Evolutionary conservation across 2,888 invertebrate species (phyloP).

Genomic region (Cyclophora punctaria): DNA sequence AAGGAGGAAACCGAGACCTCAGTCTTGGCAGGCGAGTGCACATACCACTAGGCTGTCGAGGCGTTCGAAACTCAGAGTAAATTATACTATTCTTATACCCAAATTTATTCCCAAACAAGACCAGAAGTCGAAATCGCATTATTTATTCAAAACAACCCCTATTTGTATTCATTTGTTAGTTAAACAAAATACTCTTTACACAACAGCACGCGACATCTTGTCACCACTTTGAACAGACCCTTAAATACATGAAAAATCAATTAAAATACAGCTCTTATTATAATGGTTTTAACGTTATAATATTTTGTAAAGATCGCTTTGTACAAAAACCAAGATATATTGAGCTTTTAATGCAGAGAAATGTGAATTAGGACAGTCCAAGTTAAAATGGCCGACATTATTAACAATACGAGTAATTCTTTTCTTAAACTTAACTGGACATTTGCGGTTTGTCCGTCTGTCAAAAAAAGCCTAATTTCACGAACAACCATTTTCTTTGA

Average conservation of each 20-base stretch:
- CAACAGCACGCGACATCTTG: conserved; percentile 30
- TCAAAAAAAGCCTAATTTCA: conserved; percentile 23
- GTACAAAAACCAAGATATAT: not conserved
- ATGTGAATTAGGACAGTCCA: not conserved
- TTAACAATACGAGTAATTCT: conserved; percentile 17
- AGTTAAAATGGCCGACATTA: not conserved
- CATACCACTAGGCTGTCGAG: no score
- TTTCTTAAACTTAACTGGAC: conserved; percentile 35
- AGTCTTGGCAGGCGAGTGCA: no score
- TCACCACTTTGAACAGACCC: conserved; percentile 3
- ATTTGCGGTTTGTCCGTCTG: conserved; percentile 46
- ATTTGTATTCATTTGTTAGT: conserved; percentile 26
- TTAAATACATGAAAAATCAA: not conserved
- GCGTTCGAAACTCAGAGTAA: no score
- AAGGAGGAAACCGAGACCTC: no score
- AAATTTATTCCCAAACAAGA: conserved; percentile 15
- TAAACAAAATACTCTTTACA: conserved; percentile 25
- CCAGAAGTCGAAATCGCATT: conserved; percentile 29
- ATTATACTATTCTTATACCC: no score
- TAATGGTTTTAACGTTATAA: conserved; percentile 3
- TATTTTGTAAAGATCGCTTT: not conserved
- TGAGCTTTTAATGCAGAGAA: not conserved
- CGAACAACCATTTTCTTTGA: conserved; percentile 21
- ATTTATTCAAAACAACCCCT: conserved; percentile 32
- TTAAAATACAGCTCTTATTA: conserved; percentile 1